Percentiles rank a stretch among this genome's conserved stretches.
These are phyloP conservation scores for Torymus aiolomorphi DNA, from an alignment of 2,888 invertebrate species.

Conservation along the genomic window DNA sequence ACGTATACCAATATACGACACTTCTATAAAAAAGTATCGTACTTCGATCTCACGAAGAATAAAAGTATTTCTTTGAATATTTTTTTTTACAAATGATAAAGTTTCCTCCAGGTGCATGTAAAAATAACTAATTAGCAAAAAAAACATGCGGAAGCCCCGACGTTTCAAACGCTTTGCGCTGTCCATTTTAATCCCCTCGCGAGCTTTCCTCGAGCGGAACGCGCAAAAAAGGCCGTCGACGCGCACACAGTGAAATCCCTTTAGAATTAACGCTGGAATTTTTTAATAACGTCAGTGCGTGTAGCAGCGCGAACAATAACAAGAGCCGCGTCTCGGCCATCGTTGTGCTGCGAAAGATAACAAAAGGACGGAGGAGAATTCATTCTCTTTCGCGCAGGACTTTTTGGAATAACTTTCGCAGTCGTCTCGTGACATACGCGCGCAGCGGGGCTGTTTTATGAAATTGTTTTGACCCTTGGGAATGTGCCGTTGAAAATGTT, in stretches of 20 bases:
- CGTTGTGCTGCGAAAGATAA: background rate
- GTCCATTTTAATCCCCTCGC: slow-evolving; percentile 35
- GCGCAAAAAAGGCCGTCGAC: slow-evolving; percentile 8
- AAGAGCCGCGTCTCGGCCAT: background rate
- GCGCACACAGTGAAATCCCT: slow-evolving; percentile 10
- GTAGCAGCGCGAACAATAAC: slow-evolving; percentile 24
- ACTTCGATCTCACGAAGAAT: no score
- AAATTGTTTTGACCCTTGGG: background rate
- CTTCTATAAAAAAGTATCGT: no score
- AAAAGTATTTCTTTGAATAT: no score
- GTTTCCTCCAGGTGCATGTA: no score
- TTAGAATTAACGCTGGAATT: slow-evolving; percentile 59
- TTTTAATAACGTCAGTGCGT: slow-evolving; percentile 58
- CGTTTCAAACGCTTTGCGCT: slow-evolving; percentile 27
- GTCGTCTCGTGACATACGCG: background rate
- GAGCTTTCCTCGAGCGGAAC: slow-evolving; percentile 5
- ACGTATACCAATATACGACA: no score
- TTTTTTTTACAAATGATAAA: no score
- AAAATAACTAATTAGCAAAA: background rate
- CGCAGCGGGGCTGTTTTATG: background rate
- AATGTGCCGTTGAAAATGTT: no score
- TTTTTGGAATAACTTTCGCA: slow-evolving; percentile 14
- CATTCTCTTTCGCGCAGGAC: slow-evolving; percentile 11
- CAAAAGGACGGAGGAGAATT: slow-evolving; percentile 12
- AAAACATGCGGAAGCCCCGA: slow-evolving; percentile 3